Base-by-base conservation (phyloP, 2,888 invertebrate genomes). In the Apamea crenata region DNA sequence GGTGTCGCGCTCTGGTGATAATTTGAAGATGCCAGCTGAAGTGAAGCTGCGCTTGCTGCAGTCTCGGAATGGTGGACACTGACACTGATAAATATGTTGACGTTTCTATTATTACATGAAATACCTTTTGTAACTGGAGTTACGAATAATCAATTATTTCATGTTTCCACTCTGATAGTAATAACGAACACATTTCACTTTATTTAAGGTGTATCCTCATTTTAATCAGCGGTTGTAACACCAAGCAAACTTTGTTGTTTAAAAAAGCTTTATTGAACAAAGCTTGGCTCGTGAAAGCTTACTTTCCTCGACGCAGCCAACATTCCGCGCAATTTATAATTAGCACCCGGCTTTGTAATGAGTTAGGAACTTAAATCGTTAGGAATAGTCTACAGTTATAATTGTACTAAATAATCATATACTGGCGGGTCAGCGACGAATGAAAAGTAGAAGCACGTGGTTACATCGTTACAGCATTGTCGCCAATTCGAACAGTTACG, bases 161-260 rank as follows among this genome's bases (percentile, higher is more conserved):
- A 18, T 29, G 4, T 40, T 16, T 40, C 1, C 0, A 25, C 40
- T 18, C 8, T 3, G n/a, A 21, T 18, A 47, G 72, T 47, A 36
- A n/a, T 36, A 40, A 29, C 8, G 18, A 25, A 18, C 40, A 18
- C 18, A 21, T 75, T 56, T 63, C 1, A 47, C 25, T 65, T 73
- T 16, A 56, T 14, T 36, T 6, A 32, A 25, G 40, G 29, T 47
- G 14, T n/a, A n/a, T 29, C 21, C 63, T 50, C 14, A 29, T 78
- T 53, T 44, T 21, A 16, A 36, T 44, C 32, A 40, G 25, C 12
- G 7, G 2, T 21, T 50, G 29, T 50, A 65, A 65, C n/a, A 36
- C 16, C 16, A 12, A 25, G 25, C n/a, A 29, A 67, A 70, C 16
- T 47, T 61, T 71, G 8, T 78, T 83, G 21, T 69, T 44, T 83